Evolutionary conservation across 2,888 invertebrate species (phyloP).

Genomic region (Ophion slaviceki): DNA sequence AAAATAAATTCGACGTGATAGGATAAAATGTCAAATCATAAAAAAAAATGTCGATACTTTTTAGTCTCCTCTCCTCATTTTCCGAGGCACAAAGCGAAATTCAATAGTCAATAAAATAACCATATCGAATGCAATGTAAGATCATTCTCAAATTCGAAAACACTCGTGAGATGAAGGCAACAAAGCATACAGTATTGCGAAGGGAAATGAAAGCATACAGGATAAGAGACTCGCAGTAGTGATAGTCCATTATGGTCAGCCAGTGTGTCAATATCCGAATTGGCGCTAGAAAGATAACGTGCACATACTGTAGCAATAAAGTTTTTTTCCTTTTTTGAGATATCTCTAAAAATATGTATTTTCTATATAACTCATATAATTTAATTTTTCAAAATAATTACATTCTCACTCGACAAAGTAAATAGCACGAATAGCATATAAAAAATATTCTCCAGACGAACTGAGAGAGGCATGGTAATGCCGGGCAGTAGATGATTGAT

Average conservation of each 20-base stretch:
- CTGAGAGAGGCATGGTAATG: too few relatives aligned
- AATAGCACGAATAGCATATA: too few relatives aligned
- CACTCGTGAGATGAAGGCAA: neutral
- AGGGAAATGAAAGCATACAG: neutral
- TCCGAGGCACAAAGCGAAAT: too few relatives aligned
- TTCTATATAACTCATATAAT: neutral
- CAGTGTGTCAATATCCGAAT: neutral
- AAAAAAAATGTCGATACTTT: neutral
- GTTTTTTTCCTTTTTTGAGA: neutral
- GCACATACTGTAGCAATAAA: neutral
- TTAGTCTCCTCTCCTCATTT: too few relatives aligned
- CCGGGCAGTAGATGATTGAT: too few relatives aligned
- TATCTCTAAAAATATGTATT: neutral
- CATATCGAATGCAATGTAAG: neutral
- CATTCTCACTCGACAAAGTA: too few relatives aligned
- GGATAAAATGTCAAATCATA: neutral
- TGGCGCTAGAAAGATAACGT: neutral
- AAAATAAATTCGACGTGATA: neutral
- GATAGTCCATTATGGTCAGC: constrained; percentile 24
- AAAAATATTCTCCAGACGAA: too few relatives aligned
- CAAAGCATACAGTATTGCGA: neutral
- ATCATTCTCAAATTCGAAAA: neutral
- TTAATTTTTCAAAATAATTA: too few relatives aligned
- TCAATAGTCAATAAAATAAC: neutral
- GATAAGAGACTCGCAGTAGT: constrained; percentile 16